Evolutionary conservation across 2,113 vertebrate species (phyloP).

Genomic region (Calidris pygmaea): DNA sequence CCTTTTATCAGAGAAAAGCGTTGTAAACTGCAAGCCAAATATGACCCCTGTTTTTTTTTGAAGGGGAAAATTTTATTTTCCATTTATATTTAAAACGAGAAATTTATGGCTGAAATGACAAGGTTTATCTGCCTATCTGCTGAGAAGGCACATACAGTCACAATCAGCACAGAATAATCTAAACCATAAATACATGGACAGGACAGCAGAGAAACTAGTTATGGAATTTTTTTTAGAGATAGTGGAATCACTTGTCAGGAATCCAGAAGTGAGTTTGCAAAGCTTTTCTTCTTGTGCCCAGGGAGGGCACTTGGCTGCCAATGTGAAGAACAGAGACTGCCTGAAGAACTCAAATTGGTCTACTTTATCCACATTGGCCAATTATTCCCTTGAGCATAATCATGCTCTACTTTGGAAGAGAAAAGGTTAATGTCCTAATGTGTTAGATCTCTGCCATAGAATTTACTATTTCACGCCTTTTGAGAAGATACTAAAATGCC

Average conservation of each 20-base stretch:
- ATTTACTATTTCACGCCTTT: not conserved
- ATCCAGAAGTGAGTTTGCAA: not conserved
- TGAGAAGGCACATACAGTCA: not conserved
- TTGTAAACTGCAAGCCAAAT: not conserved
- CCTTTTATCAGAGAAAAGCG: not conserved
- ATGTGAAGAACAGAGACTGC: not conserved
- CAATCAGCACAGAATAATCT: not conserved
- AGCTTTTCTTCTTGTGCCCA: not conserved
- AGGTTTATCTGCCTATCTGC: not conserved
- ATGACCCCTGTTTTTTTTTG: fast-evolving
- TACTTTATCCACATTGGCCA: not conserved
- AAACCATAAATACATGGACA: not conserved
- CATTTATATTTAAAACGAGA: not conserved
- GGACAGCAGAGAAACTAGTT: not conserved
- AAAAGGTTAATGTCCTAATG: not conserved
- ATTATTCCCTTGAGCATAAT: not conserved
- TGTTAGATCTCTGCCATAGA: not conserved
- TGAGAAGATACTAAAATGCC: not conserved
- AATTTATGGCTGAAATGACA: not conserved
- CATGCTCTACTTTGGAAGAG: not conserved
- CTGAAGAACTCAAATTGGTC: not conserved
- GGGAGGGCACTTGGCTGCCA: not conserved
- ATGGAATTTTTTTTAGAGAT: not conserved
- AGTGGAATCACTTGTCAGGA: not conserved
- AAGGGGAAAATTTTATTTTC: not conserved